phyloP scores from a whole-genome alignment of 2,888 invertebrate genomes.

The Tenthredo livida region DNA sequence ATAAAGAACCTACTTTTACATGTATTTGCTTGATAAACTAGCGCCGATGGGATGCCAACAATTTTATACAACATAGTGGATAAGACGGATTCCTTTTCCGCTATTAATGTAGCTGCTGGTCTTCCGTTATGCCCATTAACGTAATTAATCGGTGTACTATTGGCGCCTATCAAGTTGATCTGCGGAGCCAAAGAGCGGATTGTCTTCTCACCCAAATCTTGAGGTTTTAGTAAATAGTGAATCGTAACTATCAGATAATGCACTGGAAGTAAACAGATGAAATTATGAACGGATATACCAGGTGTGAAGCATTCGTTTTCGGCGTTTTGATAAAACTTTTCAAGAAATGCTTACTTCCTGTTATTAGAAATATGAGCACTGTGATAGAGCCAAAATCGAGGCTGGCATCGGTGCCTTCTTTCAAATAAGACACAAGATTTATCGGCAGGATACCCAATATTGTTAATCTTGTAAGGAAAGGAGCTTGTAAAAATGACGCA shows the following conservation, averaged over 20 bases:
- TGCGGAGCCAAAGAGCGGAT: not conserved
- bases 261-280: constrained; percentile 64
- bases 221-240: constrained; percentile 64
- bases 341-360: constrained; percentile 69
- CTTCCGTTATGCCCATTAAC: constrained; percentile 35
- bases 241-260: constrained; percentile 71
- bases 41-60: constrained; percentile 29
- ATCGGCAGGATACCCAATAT: constrained; percentile 73
- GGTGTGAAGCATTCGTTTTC: not conserved
- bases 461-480: constrained; percentile 71
- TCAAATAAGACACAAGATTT: constrained; percentile 72
- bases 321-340: not conserved
- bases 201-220: constrained; percentile 1
- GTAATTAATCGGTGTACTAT: constrained; percentile 39
- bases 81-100: constrained; percentile 37
- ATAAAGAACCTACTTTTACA: constrained; percentile 57
- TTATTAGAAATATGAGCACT: constrained; percentile 71
- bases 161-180: constrained; percentile 24
- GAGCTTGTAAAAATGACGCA: constrained; percentile 74
- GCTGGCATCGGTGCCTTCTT: constrained; percentile 72
- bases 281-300: not conserved
- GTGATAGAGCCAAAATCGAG: constrained; percentile 74
- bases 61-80: constrained; percentile 33
- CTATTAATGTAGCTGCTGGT: not conserved
- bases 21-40: constrained; percentile 54